phyloP scores from a whole-genome alignment of 2,113 vertebrate genomes.

The Ivindomyrus marchei region DNA sequence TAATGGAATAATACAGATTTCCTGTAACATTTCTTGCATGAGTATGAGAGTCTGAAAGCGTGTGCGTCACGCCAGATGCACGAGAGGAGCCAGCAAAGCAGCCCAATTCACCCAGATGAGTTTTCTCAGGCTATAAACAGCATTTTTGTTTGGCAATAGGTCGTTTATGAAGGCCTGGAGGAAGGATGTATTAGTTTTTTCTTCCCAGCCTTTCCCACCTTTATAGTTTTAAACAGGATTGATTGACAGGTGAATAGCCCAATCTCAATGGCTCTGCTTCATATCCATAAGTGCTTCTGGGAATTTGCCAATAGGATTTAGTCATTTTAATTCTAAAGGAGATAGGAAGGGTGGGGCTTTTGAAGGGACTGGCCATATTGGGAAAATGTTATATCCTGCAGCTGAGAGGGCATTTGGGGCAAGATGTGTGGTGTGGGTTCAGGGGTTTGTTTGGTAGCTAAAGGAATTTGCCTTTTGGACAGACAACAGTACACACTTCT shows the following conservation, averaged over 20 bases:
- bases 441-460: not conserved
- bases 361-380: not conserved
- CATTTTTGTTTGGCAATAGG: not conserved
- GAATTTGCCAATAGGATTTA: not conserved
- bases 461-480: not conserved
- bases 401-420: not conserved
- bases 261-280: not conserved
- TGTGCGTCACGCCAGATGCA: not conserved
- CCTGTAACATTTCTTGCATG: not conserved
- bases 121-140: not conserved
- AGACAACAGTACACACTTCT: not conserved
- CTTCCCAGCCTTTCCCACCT: not conserved
- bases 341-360: not conserved
- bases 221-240: not conserved
- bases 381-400: not conserved
- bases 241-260: not conserved
- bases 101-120: not conserved
- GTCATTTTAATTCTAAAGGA: not conserved
- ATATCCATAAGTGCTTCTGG: not conserved
- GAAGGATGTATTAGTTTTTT: not conserved
- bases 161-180: not conserved
- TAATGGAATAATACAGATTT: not conserved
- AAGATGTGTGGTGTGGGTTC: not conserved
- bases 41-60: not conserved
- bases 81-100: not conserved